phyloP scores from a whole-genome alignment of 2,797 vertebrate genomes.

The Peromyscus melanophrys region DNA sequence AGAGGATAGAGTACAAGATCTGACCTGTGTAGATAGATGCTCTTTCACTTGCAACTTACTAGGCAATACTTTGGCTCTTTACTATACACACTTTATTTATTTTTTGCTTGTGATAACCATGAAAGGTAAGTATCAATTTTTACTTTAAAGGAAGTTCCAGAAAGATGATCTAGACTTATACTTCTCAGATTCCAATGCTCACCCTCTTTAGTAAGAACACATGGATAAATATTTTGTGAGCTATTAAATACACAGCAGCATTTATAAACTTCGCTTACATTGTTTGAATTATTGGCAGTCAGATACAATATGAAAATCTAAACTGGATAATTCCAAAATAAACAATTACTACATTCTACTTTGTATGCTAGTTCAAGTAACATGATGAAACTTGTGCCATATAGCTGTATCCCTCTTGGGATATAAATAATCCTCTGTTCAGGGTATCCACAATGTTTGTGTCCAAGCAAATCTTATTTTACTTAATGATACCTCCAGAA shows the following conservation, averaged over 20 bases:
- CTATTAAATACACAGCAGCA: background rate
- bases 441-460: background rate
- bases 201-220: background rate
- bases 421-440: background rate
- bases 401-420: accelerated
- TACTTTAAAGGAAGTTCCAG: background rate
- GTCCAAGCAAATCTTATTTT: background rate
- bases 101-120: background rate
- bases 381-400: background rate
- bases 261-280: background rate
- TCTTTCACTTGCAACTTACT: background rate
- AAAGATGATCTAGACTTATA: background rate
- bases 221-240: background rate
- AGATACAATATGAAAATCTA: background rate
- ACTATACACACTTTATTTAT: background rate
- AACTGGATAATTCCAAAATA: background rate
- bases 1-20: accelerated
- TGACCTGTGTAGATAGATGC: background rate
- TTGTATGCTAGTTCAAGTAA: background rate
- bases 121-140: background rate
- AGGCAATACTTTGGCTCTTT: background rate
- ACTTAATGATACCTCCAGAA: background rate
- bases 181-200: background rate
- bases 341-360: background rate
- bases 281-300: background rate